Percentiles rank a stretch among this genome's conserved stretches.
Evolutionary conservation across 2,797 vertebrate species (phyloP).

Genomic region (Sebastes ruberrimus): DNA sequence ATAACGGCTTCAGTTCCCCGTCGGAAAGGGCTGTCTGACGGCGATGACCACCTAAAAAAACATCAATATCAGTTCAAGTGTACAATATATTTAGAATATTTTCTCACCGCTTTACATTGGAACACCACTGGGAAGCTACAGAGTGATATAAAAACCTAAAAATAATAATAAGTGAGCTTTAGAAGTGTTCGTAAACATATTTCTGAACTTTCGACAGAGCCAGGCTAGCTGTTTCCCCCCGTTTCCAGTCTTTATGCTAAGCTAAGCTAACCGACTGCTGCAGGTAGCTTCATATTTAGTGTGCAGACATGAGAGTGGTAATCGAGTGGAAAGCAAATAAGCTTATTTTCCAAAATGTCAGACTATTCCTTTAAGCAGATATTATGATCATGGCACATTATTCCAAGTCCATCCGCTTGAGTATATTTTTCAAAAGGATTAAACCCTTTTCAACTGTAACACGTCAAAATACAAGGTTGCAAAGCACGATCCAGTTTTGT

Average conservation of each 20-base stretch:
- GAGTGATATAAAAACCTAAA: too few species aligned
- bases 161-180: not conserved
- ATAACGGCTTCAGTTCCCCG: not conserved
- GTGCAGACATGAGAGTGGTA: not conserved
- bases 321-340: not conserved
- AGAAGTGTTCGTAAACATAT: not conserved
- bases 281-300: not conserved
- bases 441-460: not conserved
- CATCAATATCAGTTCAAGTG: not conserved
- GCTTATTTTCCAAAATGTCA: not conserved
- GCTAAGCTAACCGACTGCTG: not conserved
- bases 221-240: not conserved
- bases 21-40: not conserved
- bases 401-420: conserved; percentile 4
- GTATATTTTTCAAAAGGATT: not conserved
- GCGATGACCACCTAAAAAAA: not conserved
- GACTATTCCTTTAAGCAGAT: not conserved
- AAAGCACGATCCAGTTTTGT: not conserved
- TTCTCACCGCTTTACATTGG: not conserved
- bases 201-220: not conserved
- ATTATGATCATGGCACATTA: not conserved
- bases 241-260: not conserved
- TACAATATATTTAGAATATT: not conserved
- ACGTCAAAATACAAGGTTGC: not conserved
- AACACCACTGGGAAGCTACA: not conserved